These are phyloP conservation scores for Phytoseiulus persimilis DNA, from an alignment of 2,888 invertebrate genomes.

Conservation along the genomic window DNA sequence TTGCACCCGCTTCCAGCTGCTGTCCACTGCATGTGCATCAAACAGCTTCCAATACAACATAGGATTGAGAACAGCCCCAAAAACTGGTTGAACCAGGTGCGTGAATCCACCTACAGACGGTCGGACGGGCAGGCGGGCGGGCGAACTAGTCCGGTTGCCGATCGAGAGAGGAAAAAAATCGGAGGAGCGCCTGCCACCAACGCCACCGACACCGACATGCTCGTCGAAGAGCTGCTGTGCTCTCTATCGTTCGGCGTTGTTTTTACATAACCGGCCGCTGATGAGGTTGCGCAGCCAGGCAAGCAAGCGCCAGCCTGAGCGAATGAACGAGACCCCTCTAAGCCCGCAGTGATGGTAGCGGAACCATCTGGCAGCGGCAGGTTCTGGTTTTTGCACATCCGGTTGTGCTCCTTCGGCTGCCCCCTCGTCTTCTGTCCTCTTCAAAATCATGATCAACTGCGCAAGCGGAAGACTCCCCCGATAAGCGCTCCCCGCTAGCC, in stretches of 20 bases:
- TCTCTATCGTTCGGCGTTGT: not conserved
- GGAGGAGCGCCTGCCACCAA: not conserved
- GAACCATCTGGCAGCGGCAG: not conserved
- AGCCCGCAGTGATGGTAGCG: not conserved
- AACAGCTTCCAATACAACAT: not conserved
- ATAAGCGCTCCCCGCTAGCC: not conserved
- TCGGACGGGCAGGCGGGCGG: not conserved
- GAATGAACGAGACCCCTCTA: not conserved
- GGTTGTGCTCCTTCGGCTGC: not conserved
- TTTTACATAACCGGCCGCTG: not conserved
- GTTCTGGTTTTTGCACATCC: not conserved
- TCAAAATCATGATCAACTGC: not conserved
- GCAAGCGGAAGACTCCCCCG: slow-evolving; percentile 5
- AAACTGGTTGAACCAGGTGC: slow-evolving; percentile 5
- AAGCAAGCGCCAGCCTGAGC: not conserved
- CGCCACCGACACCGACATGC: not conserved
- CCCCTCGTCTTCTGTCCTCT: not conserved
- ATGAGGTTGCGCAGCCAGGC: slow-evolving; percentile 5
- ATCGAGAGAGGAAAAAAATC: not conserved
- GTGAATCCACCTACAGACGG: not conserved
- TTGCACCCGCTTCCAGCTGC: not conserved
- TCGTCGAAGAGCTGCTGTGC: not conserved
- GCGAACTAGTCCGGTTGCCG: not conserved
- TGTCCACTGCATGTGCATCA: not conserved
- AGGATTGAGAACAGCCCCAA: not conserved